Evolutionary conservation across 2,888 invertebrate genomes (phyloP), one percentile per base, ranked within the genome.

Genomic region (Dynastes tityus): DNA sequence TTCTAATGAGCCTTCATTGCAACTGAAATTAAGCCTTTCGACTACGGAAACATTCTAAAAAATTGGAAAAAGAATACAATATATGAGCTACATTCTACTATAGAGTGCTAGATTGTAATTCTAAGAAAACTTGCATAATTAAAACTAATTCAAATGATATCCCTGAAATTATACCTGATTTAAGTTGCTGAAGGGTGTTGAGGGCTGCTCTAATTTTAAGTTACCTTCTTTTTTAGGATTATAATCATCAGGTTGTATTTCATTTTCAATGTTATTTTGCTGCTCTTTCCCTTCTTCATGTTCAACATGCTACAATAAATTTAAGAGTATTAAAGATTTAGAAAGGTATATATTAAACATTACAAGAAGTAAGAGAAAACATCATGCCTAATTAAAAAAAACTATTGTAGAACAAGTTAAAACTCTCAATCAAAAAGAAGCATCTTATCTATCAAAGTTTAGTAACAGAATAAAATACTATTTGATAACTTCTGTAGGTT

Each of bases 1-100:
- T 81, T 85, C 86, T 84, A 86, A 84, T 82, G 83, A 83, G 82
- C 83, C 84, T 79, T 82, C 83, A 83, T 84, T 83, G 84, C 85
- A 84, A 85, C 84, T 85, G 85, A 87, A 85, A 86, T 86, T 85
- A 85, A 84, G 86, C 85, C 82, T 84, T 84, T 86, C 86, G 83
- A 86, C 84, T 84, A 86, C 83, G 82, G 86, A 85, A 84, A 84
- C 85, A 82, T 85, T 86, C 87, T 87, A 85, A 84, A 86, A 83
- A 84, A 80, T 85, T 83, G 84, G 84, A 82, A 82, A 78, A 37
- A 58, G 45, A 73, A 78, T 63, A 78, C 45, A 67, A 67, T 67
- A 67, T 67, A 40, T 76, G 49, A 45, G 45, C 67, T 76, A 76
- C 65, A 32, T 37, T 61, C 76, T 76, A 76, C 76, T 8, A 67